Evolutionary conservation across 2,113 vertebrate genomes (phyloP).

Genomic region (Tenebrosternarchus preto): DNA sequence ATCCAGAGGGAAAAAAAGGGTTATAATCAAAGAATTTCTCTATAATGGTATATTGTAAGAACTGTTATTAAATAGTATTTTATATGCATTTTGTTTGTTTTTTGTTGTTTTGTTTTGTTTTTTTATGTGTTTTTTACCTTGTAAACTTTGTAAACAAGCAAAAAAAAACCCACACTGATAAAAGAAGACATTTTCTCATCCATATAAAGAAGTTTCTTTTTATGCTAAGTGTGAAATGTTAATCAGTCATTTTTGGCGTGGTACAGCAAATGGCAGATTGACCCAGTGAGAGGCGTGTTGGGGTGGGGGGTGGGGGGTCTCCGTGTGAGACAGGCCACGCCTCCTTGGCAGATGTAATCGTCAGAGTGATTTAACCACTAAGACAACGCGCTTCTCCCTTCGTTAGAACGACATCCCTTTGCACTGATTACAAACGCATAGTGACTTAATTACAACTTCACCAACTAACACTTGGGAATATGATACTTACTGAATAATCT

Average conservation of each 20-base stretch:
- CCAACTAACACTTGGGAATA: constrained; percentile 79
- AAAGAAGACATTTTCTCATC: neutral
- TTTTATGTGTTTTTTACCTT: too few relatives aligned
- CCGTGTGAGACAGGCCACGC: constrained; percentile 84
- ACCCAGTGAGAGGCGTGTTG: constrained; percentile 73
- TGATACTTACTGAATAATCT: constrained; percentile 80
- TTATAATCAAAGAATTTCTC: too few relatives aligned
- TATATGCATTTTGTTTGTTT: too few relatives aligned
- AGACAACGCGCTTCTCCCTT: constrained; percentile 79
- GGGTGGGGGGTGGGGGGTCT: constrained; percentile 75
- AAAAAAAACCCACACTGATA: neutral
- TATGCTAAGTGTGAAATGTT: constrained; percentile 58
- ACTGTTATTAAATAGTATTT: too few relatives aligned
- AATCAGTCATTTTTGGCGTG: constrained; percentile 65
- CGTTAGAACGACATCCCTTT: constrained; percentile 72
- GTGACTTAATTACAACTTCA: constrained; percentile 77
- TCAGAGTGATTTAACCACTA: constrained; percentile 87
- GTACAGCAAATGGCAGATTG: constrained; percentile 79
- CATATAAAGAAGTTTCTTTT: constrained; percentile 57
- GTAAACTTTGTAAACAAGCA: neutral
- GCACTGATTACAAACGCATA: constrained; percentile 83
- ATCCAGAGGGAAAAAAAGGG: too few relatives aligned
- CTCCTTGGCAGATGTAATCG: constrained; percentile 84
- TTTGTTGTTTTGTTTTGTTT: too few relatives aligned
- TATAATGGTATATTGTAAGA: too few relatives aligned